Percentiles rank a stretch among this genome's conserved stretches.
phyloP scores from a whole-genome alignment of 92 coral and sea anemone species.

The Epizoanthus illoricatus region DNA sequence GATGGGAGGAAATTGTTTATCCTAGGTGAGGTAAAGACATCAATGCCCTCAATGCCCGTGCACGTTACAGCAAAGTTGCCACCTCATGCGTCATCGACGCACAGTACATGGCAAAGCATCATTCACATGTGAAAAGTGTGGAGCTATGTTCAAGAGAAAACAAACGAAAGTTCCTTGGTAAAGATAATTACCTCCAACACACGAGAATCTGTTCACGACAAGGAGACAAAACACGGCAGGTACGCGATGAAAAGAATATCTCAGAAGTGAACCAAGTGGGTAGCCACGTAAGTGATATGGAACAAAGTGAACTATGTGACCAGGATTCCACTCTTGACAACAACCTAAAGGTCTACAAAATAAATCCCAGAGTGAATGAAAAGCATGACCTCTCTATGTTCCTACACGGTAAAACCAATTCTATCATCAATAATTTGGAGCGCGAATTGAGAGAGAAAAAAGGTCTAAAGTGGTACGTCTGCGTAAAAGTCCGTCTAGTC shows the following conservation, averaged over 20 bases:
- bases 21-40: background rate
- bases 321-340: no score
- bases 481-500: slow-evolving; percentile 30
- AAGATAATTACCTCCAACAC: no score
- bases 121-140: background rate
- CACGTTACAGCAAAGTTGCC: background rate
- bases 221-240: no score
- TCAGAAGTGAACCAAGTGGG: no score
- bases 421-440: slow-evolving; percentile 4
- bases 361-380: background rate
- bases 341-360: background rate
- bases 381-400: slow-evolving; percentile 34
- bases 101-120: background rate
- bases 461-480: slow-evolving; percentile 42
- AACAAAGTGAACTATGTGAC: no score
- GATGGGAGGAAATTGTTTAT: no score
- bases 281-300: no score
- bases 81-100: background rate
- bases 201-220: no score
- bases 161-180: no score
- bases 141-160: background rate
- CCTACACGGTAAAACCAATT: slow-evolving; percentile 32
- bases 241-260: no score
- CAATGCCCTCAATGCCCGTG: background rate
- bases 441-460: background rate